A percentile compares a stretch with the other conserved stretches of the same genome.
Evolutionary conservation across 2,113 vertebrate species (phyloP).

Genomic region (Amia ocellicauda): DNA sequence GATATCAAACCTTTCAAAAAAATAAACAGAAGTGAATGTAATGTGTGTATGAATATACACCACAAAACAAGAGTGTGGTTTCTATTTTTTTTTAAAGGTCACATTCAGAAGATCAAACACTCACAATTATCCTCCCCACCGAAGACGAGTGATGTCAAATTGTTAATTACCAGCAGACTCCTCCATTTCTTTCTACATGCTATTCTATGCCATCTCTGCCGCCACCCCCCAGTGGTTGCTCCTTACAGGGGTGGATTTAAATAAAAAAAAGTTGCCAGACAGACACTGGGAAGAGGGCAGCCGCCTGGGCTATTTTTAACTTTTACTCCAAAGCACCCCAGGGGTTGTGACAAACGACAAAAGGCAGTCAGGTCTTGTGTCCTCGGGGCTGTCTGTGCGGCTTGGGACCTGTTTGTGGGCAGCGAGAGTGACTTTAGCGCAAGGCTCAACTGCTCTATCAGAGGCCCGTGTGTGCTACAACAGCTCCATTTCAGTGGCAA

Average conservation of each 20-base stretch:
- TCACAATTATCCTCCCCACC: slow-evolving; percentile 41
- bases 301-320: background rate
- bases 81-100: slow-evolving; percentile 42
- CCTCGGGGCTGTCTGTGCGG: background rate
- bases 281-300: background rate
- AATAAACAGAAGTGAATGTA: no score
- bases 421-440: background rate
- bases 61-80: no score
- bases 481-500: background rate
- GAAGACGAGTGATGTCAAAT: slow-evolving; percentile 40
- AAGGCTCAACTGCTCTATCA: background rate
- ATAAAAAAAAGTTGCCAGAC: background rate
- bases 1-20: no score
- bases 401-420: background rate
- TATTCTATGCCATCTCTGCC: background rate
- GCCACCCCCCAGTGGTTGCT: no score
- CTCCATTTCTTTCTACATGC: slow-evolving; percentile 1
- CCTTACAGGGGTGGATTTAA: background rate
- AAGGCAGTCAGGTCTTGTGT: background rate
- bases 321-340: background rate
- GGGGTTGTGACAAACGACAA: background rate
- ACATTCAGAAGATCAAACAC: slow-evolving; percentile 38
- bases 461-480: background rate
- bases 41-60: no score
- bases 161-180: slow-evolving; percentile 27